A percentile compares a stretch with the other conserved stretches of the same genome.
phyloP scores from a whole-genome alignment of 2,888 invertebrate genomes.

The Trisateles emortualis region DNA sequence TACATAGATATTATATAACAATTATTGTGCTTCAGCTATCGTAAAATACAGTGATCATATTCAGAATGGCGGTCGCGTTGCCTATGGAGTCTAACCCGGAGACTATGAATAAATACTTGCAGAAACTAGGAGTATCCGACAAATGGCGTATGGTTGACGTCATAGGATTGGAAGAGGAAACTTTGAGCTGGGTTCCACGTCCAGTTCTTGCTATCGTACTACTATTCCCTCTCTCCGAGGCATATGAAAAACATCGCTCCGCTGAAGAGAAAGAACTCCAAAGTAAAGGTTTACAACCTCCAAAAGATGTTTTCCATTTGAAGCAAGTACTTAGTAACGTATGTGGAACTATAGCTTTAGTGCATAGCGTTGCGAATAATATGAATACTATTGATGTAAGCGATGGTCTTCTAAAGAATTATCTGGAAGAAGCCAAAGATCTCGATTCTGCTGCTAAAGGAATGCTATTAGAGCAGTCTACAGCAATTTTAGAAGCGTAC shows the following conservation, averaged over 20 bases:
- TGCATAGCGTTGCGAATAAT: slow-evolving; percentile 97
- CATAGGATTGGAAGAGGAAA: slow-evolving; percentile 95
- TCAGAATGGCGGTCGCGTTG: slow-evolving; percentile 63
- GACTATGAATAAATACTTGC: slow-evolving; percentile 89
- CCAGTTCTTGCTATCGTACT: slow-evolving; percentile 95
- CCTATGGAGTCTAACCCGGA: slow-evolving; percentile 88
- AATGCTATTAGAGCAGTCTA: slow-evolving; percentile 89
- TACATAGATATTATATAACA: too few species aligned
- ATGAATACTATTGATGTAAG: slow-evolving; percentile 89
- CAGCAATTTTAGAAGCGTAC: slow-evolving; percentile 92
- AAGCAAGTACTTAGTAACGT: slow-evolving; percentile 96
- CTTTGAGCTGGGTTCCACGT: slow-evolving; percentile 93
- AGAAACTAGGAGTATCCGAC: slow-evolving; percentile 92
- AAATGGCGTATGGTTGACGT: slow-evolving; percentile 96
- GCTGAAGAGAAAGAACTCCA: slow-evolving; percentile 88
- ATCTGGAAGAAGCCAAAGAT: slow-evolving; percentile 89
- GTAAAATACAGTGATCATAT: too few species aligned
- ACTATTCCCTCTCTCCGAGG: slow-evolving; percentile 93
- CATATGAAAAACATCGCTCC: slow-evolving; percentile 89
- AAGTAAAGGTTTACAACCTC: slow-evolving; percentile 84
- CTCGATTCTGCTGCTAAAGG: slow-evolving; percentile 92
- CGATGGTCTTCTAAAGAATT: slow-evolving; percentile 91
- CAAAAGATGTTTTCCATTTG: slow-evolving; percentile 92
- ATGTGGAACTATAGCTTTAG: slow-evolving; percentile 97
- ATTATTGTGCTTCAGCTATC: too few species aligned